Conservation (phyloP, 2,797 vertebrate genomes). For the Uromys caudimaculatus region DNA sequence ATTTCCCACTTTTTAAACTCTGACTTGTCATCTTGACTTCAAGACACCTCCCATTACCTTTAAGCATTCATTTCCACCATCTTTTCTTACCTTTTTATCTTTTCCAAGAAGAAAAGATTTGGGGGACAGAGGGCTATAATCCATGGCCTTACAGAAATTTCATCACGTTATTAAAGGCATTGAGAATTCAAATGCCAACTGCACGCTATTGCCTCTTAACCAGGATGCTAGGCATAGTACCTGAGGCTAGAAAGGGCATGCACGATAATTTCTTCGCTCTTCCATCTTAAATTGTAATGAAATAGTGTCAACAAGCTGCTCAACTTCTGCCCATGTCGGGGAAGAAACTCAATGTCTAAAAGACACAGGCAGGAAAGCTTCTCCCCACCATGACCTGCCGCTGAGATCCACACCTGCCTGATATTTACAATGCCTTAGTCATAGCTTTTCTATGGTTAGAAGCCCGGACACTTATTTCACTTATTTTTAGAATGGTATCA, state of each 20-base stretch:
- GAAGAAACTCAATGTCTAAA: not conserved
- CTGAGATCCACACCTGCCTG: not conserved
- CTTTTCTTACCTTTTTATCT: constrained; percentile 55
- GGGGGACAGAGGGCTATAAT: not conserved
- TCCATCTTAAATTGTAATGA: not conserved
- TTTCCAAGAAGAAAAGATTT: constrained; percentile 9
- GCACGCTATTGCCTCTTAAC: not conserved
- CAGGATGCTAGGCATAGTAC: not conserved
- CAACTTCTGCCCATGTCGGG: not conserved
- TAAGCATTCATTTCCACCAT: constrained; percentile 17
- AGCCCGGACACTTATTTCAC: constrained; percentile 60
- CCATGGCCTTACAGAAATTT: constrained; percentile 27
- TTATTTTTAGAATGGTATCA: constrained; percentile 83
- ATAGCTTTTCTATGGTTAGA: constrained; percentile 20
- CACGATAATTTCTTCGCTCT: not conserved
- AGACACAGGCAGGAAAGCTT: not conserved
- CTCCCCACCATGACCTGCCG: not conserved
- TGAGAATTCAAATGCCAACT: constrained; percentile 46
- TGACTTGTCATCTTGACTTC: not conserved
- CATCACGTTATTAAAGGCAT: not conserved
- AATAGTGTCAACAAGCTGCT: not conserved
- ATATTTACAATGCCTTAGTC: constrained; percentile 20
- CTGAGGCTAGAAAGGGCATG: not conserved
- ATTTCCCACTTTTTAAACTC: constrained; percentile 4
- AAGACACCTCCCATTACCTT: not conserved